Percentiles rank a stretch among this genome's conserved stretches.
phyloP scores from a whole-genome alignment of 2,888 invertebrate species.

The Vannuccia rotundouncinata region DNA sequence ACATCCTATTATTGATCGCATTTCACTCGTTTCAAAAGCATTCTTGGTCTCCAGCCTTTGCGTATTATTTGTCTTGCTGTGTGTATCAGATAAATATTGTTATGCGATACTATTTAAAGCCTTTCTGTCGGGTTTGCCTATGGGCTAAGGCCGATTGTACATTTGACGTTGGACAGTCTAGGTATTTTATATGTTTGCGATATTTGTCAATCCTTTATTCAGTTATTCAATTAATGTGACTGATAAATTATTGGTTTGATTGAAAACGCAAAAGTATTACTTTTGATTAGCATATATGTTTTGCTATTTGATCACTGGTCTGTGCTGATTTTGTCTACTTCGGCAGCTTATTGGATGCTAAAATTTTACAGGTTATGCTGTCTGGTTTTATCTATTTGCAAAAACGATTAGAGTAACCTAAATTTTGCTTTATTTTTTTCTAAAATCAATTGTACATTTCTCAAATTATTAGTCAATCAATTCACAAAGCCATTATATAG shows the following conservation, averaged over 20 bases:
- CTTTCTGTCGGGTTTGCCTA: background rate
- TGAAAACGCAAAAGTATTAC: background rate
- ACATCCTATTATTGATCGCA: background rate
- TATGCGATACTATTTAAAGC: background rate
- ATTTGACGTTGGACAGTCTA: background rate
- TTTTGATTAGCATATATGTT: background rate
- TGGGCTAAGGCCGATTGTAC: background rate
- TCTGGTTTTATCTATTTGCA: background rate
- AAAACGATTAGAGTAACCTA: background rate
- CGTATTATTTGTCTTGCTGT: constrained; percentile 8
- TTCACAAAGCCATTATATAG: background rate
- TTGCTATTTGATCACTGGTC: background rate
- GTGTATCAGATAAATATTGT: background rate
- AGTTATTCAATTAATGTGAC: background rate
- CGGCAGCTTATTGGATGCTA: background rate
- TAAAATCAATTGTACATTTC: background rate
- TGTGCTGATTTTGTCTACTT: background rate
- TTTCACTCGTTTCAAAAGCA: constrained; percentile 6
- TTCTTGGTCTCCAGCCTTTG: constrained; percentile 4
- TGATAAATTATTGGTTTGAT: background rate
- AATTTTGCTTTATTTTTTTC: no score
- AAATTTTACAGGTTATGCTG: background rate
- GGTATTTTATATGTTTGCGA: background rate
- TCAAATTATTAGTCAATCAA: background rate
- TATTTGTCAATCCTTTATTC: background rate